A percentile compares a stretch with the other conserved stretches of the same genome.
phyloP scores from a whole-genome alignment of 2,888 invertebrate species.

The Caenorhabditis plicata region DNA sequence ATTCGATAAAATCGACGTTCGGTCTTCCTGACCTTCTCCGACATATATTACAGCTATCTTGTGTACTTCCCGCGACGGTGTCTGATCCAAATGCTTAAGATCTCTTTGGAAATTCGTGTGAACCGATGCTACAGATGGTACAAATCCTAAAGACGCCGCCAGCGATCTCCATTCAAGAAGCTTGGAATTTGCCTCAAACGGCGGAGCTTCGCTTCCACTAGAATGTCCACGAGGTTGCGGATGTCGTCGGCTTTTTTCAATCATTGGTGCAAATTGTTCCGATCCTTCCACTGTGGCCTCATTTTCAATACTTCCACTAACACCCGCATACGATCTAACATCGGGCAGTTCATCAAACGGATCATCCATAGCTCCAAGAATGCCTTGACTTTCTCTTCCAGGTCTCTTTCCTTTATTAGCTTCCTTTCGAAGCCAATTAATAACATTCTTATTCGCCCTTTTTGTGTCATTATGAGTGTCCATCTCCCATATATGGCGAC shows the following conservation, averaged over 20 bases:
- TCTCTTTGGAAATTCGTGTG: slow-evolving; percentile 74
- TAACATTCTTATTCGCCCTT: slow-evolving; percentile 34
- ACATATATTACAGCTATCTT: slow-evolving; percentile 97
- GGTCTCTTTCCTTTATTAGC: slow-evolving; percentile 35
- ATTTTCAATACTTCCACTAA: slow-evolving; percentile 1
- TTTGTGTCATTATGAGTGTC: slow-evolving; percentile 31
- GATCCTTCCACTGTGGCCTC: slow-evolving; percentile 16
- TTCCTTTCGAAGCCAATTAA: slow-evolving; percentile 48
- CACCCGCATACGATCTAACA: slow-evolving; percentile 4
- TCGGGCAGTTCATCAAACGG: slow-evolving; percentile 48
- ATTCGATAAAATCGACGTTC: slow-evolving; percentile 88
- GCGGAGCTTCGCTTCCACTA: slow-evolving; percentile 5
- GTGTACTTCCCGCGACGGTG: slow-evolving; percentile 80
- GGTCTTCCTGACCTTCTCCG: slow-evolving; percentile 88
- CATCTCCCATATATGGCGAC: slow-evolving; percentile 51
- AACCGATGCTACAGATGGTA: slow-evolving; percentile 36
- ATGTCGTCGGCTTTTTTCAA: slow-evolving; percentile 37
- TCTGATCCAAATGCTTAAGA: slow-evolving; percentile 84
- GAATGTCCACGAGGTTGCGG: slow-evolving; percentile 27
- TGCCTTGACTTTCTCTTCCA: slow-evolving; percentile 41
- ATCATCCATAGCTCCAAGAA: slow-evolving; percentile 49
- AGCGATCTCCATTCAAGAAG: slow-evolving; percentile 43
- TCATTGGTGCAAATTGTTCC: slow-evolving; percentile 31
- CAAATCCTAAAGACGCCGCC: slow-evolving; percentile 41
- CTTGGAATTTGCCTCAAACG: slow-evolving; percentile 17